Percentiles rank a stretch among this genome's conserved stretches.
Conservation (phyloP, 2,113 vertebrate species). For the Oenanthe oenanthe region DNA sequence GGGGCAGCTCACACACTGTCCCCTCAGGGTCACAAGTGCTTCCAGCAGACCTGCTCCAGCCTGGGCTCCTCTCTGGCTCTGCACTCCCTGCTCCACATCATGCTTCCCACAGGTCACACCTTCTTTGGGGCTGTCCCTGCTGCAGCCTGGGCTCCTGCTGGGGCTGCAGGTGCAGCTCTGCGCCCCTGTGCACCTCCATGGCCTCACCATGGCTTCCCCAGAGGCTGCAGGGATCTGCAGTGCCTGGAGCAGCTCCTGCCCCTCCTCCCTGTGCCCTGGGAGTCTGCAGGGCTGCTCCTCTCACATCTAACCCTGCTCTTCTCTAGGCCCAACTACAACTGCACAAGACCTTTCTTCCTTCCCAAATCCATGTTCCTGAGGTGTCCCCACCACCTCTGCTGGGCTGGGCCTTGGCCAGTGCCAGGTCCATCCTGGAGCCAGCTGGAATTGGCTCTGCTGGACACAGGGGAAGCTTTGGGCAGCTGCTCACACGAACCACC, state of each 20-base stretch:
- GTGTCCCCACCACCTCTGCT: background rate
- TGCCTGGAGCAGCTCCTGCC: background rate
- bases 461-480: background rate
- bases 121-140: background rate
- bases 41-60: background rate
- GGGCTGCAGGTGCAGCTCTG: background rate
- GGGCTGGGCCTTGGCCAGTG: background rate
- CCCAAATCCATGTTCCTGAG: background rate
- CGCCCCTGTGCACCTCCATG: background rate
- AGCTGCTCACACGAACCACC: background rate
- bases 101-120: background rate
- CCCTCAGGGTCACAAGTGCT: background rate
- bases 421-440: background rate
- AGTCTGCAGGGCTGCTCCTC: background rate
- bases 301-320: background rate
- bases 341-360: background rate
- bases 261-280: background rate
- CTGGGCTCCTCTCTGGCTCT: accelerated
- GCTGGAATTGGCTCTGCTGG: background rate
- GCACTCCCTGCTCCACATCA: background rate
- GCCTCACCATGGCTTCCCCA: background rate
- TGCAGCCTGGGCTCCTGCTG: background rate
- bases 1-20: background rate
- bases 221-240: background rate
- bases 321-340: background rate